Conservation (phyloP, 2,888 invertebrate species). For the Copidosoma aretas region DNA sequence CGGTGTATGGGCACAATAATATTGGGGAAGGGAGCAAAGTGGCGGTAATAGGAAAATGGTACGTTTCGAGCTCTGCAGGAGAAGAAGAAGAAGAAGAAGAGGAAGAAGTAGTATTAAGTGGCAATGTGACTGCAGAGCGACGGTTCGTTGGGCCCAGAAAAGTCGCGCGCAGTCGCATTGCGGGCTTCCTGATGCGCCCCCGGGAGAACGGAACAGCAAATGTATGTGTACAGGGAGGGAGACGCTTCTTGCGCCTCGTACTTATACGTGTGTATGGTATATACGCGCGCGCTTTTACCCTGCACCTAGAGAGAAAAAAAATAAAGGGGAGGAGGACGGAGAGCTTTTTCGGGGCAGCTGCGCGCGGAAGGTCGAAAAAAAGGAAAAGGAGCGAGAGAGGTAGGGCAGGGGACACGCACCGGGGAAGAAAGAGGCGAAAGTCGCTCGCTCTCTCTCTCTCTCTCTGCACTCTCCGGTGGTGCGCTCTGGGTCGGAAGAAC, state of each 20-base stretch:
- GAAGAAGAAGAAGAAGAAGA: neutral
- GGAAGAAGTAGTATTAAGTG: constrained; percentile 47
- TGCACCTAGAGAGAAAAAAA: constrained; percentile 4
- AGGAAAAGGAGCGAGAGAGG: constrained; percentile 9
- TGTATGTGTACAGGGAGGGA: neutral
- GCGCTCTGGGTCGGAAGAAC: neutral
- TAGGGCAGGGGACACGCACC: constrained; percentile 45
- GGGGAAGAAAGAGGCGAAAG: constrained; percentile 38
- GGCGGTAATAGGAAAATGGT: constrained; percentile 35
- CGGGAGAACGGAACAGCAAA: constrained; percentile 5
- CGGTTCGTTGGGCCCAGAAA: constrained; percentile 59
- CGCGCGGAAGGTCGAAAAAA: constrained; percentile 32
- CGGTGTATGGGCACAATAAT: no score
- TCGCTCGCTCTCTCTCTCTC: constrained; percentile 11
- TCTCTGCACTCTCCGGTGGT: constrained; percentile 7
- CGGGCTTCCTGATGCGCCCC: no score
- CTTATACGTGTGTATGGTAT: no score
- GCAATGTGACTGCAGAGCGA: constrained; percentile 54
- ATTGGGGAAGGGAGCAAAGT: constrained; percentile 13
- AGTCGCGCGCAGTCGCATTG: constrained; percentile 51
- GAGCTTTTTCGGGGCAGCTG: constrained; percentile 30
- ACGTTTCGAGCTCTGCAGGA: constrained; percentile 10
- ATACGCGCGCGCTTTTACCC: neutral
- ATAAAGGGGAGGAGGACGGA: constrained; percentile 37
- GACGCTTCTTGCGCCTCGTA: no score